A percentile compares a stretch with the other conserved stretches of the same genome.
These are phyloP conservation scores for Notolabrus celidotus DNA, from an alignment of 2,797 vertebrate species.

Conservation along the genomic window DNA sequence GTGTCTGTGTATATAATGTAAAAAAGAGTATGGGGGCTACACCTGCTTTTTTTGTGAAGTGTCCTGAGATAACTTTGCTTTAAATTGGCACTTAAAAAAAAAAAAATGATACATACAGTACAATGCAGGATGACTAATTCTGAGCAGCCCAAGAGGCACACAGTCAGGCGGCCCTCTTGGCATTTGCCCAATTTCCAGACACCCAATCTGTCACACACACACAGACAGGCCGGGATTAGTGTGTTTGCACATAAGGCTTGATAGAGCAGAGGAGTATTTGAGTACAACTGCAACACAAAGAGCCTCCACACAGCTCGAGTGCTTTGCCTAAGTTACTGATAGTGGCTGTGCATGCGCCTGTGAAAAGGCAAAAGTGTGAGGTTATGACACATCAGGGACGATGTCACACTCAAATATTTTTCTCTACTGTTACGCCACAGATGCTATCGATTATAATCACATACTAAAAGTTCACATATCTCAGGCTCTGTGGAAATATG, in stretches of 20 bases:
- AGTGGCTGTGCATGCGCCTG: constrained; percentile 3
- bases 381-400: neutral
- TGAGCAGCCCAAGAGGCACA: no score
- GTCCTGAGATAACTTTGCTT: no score
- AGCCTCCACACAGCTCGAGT: constrained; percentile 16
- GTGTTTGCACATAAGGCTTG: neutral
- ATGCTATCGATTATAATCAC: constrained; percentile 33
- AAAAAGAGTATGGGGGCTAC: no score
- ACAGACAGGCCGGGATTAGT: no score
- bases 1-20: no score
- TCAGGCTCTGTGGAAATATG: constrained; percentile 34
- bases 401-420: constrained; percentile 1
- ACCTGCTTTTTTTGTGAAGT: no score
- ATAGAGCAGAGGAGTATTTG: constrained; percentile 27
- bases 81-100: no score
- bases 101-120: no score
- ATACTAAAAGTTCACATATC: constrained; percentile 32
- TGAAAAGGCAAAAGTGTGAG: constrained; percentile 19
- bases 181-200: no score
- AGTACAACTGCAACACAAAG: constrained; percentile 35
- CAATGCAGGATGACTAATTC: no score
- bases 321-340: constrained; percentile 43
- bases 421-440: constrained; percentile 71
- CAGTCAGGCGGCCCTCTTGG: no score
- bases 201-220: no score